Evolutionary conservation across 2,797 vertebrate species (phyloP), one percentile per base, ranked within the genome.

Genomic region (Pelobates cultripes): DNA sequence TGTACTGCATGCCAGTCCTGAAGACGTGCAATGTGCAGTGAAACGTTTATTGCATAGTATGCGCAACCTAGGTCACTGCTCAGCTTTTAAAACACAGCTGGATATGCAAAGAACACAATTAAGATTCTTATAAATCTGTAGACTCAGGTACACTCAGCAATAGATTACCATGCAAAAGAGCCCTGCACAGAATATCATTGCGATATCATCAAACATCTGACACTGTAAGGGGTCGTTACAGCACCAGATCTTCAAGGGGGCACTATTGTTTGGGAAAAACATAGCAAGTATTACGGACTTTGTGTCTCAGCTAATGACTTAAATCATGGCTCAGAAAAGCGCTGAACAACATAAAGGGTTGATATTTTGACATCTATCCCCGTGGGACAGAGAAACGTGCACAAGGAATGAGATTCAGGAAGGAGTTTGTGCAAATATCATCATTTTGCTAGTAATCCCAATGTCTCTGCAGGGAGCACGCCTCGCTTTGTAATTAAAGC

Each of bases 361-460:
- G 72, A 66, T 53, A 61, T 43, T 75, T 70, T 63, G 15, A 70
- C 55, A 63, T 42, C 57, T 71, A 28, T 69, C 47, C 70, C 53
- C 43, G 2, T 15, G 40, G 70, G 64, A 60, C 28, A 17, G 10
- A 4, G 15, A 66, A 44, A 71, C n/a, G 41, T 41, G 44, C 17
- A 41, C 55, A 41, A 71, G 77, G 41, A 84, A 66, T 79, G 67
- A 71, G 55, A 84, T 79, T 84, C 82, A 74, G 47, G 45, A 75
- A 79, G 77, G 82, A 84, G 79, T 79, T 79, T 79, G 77, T 79
- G 77, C 82, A 79, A 84, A 84, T 84, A 84, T 84, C 82, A 84
- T 84, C 73, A 76, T 84, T 84, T 84, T 84, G 55, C 9, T 17
- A 17, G 77, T 84, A 84, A 84, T 75, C 82, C 73, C 28, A 43